Base-by-base conservation (phyloP, 92 coral and sea anemone species). In the Epizoanthus stellaris region DNA sequence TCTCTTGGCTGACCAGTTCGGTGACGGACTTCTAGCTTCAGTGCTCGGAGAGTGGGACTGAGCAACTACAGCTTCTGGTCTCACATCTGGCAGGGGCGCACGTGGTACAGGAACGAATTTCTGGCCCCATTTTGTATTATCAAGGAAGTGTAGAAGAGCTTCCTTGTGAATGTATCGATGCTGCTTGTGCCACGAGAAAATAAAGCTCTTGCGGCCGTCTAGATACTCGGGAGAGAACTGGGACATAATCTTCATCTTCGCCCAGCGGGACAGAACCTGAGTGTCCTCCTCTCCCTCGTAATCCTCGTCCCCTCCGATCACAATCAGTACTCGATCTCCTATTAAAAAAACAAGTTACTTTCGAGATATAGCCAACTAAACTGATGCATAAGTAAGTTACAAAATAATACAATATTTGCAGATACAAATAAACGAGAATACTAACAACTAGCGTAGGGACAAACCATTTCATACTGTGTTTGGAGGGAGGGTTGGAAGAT, bases 101-200 rank as follows among this genome's bases (percentile, higher is more conserved):
- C 56, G 56, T 8, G 14, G 56, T 49, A 49, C 56, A 49, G 56
- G 56, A 49, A 49, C 81, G 57, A 86, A 86, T 6, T 68, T 86
- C 75, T 67, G 53, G 16, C 80, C 86, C 23, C 52, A 60, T 45
- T 58, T 86, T 25, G 13, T 60, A 53, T 60, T 25, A 25, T 77
- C 77, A 20, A 86, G 45, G 71, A 65, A 86, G 70, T 86, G 89
- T 34, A 53, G 61, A 14, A 86, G 86, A 6, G 86, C 86, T 59
- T 86, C 86, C 15, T 86, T 77, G 79, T 86, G 89, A 80, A 86
- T 80, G 34, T 40, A n/a, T 30, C 86, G 36, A 77, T 86, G 80
- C 25, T 68, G 43, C 34, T 80, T 40, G 45, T 69, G 15, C 89
- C 90, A 87, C 4, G 90, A 87, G 59, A 87, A 72, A 8, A 87